Percentiles rank a stretch among this genome's conserved stretches.
These are phyloP conservation scores for Drosophila maculinotata DNA, from an alignment of 2,888 invertebrate genomes.

Conservation along the genomic window DNA sequence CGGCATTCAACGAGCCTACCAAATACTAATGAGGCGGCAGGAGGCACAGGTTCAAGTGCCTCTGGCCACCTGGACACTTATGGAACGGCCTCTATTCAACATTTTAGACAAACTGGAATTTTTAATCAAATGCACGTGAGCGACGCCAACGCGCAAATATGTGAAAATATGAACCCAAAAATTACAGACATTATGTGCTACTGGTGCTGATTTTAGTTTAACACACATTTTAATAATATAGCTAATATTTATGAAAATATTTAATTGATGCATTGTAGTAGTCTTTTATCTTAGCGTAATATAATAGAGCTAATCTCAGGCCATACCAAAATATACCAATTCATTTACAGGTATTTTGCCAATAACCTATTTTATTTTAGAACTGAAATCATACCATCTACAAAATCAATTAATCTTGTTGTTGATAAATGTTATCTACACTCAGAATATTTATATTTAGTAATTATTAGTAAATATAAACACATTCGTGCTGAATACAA, in stretches of 20 bases:
- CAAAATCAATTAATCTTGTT: too few species aligned
- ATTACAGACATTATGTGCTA: too few species aligned
- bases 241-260: conserved; percentile 3
- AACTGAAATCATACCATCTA: too few species aligned
- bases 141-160: conserved; percentile 62
- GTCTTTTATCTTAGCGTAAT: too few species aligned
- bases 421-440: too few species aligned
- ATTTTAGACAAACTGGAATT: conserved; percentile 43
- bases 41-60: conserved; percentile 13
- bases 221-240: conserved; percentile 30
- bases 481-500: too few species aligned
- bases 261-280: neutral
- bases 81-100: conserved; percentile 20
- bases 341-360: neutral
- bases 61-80: conserved; percentile 6
- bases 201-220: conserved; percentile 4
- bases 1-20: conserved; percentile 28
- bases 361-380: neutral
- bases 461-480: too few species aligned
- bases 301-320: too few species aligned
- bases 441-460: neutral
- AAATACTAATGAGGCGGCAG: conserved; percentile 6
- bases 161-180: conserved; percentile 41
- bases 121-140: conserved; percentile 52
- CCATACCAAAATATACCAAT: neutral